Evolutionary conservation across 1,140 invertebrate species (phyloP), one percentile per base, ranked within the genome.

Genomic region (Listronotus oregonensis): DNA sequence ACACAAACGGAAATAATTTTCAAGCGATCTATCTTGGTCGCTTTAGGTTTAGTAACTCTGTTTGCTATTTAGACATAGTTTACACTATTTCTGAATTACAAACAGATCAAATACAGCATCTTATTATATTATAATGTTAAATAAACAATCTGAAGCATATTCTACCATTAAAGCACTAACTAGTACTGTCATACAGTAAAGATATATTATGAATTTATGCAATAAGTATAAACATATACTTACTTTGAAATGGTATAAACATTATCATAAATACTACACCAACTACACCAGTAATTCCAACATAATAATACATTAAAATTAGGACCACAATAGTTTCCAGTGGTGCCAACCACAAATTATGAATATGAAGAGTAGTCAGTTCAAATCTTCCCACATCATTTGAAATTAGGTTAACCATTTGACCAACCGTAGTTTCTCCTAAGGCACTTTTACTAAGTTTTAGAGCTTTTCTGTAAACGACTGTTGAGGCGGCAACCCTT

Each of bases 381-480:
- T 90, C 89, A 68, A 90, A 37, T 37, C 34, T 37, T 37, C 34
- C 34, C 8, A 37, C 34, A 37, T 37, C 34, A 8, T 37, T 37
- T 0, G 93, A 93, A 50, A 96, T 78, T 0, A 96, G 82, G 77
- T 95, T 96, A 0, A 96, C 88, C 47, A 94, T 90, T 74, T 93
- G 90, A 0, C 93, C 94, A 0, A 92, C 87, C 0, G 91, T 92
- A 74, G 90, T 86, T 0, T 86, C 86, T 21, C 31, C 44, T n/a
- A 93, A 78, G 7, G 91, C 87, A 14, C 82, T 83, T 64, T 81
- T 82, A 6, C 84, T 86, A 0, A 88, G 71, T 68, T 79, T 80
- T 39, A 89, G 73, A 0, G 82, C 90, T 88, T 85, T 95, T 93
- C 0, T 76, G 66, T 83, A 84, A 12, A 84, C 57, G 10, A 84